Conservation (phyloP, 2,797 vertebrate genomes). For the Smutsia gigantea region DNA sequence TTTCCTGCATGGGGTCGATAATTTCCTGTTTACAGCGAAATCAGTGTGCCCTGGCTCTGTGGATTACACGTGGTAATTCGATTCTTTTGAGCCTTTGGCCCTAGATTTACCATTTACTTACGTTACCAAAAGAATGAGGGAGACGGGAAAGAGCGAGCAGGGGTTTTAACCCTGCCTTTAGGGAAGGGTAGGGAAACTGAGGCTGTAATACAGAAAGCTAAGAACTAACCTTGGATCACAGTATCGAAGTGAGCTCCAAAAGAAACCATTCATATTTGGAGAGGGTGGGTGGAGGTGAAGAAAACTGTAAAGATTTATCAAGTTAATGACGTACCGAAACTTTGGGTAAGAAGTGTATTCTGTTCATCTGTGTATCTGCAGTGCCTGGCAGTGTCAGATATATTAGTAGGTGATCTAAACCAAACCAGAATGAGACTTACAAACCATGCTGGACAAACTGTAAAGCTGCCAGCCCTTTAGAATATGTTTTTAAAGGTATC, state of each 20-base stretch:
- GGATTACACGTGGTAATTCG: not conserved
- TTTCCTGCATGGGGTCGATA: constrained; percentile 61
- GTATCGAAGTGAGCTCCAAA: not conserved
- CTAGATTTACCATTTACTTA: not conserved
- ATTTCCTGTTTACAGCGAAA: constrained; percentile 70
- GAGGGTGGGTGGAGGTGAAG: not conserved
- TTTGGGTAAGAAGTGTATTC: not conserved
- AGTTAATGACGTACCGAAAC: not conserved
- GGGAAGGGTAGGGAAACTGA: not conserved
- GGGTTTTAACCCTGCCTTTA: not conserved
- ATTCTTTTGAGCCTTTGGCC: not conserved
- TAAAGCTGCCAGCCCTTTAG: not conserved
- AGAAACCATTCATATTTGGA: not conserved
- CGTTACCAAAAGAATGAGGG: not conserved
- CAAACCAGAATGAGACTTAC: not conserved
- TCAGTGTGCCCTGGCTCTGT: not conserved
- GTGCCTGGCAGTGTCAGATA: not conserved
- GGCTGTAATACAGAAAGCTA: not conserved
- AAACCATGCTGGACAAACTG: not conserved
- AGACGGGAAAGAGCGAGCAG: not conserved
- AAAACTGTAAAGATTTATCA: not conserved
- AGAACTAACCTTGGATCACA: not conserved
- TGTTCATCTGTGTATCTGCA: not conserved
- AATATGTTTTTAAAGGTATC: not conserved
- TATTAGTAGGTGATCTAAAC: not conserved